Conservation (phyloP, 2,888 invertebrate species). For the Trissoscelio sp. region DNA sequence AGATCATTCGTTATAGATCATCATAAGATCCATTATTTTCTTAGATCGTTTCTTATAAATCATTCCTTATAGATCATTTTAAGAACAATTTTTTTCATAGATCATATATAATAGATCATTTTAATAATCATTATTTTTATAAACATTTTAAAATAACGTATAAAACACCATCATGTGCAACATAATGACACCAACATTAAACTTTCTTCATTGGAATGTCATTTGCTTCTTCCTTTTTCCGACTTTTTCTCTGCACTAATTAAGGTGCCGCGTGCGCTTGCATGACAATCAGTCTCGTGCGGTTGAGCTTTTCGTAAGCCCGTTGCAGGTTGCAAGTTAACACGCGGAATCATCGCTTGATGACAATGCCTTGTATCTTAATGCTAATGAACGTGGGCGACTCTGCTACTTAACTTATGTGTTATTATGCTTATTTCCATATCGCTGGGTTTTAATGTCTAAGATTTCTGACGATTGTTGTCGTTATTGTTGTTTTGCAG, state of each 20-base stretch:
- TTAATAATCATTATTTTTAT: no score
- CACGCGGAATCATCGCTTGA: conserved; percentile 24
- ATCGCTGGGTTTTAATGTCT: background rate
- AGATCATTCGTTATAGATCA: no score
- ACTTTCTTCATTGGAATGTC: conserved; percentile 73
- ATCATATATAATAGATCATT: no score
- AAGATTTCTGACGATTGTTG: no score
- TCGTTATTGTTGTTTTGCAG: conserved; percentile 82
- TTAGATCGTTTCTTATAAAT: no score
- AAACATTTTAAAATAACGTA: no score
- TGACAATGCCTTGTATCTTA: conserved; percentile 11
- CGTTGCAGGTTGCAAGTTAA: conserved; percentile 52
- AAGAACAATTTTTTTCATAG: no score
- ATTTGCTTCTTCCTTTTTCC: conserved; percentile 69
- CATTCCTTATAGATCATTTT: no score
- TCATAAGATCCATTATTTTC: no score
- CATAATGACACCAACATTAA: conserved; percentile 60
- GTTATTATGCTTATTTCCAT: conserved; percentile 7
- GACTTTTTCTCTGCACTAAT: conserved; percentile 53
- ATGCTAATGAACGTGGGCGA: conserved; percentile 15
- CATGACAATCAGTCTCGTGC: conserved; percentile 48
- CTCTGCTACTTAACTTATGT: no score
- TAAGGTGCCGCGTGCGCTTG: conserved; percentile 44
- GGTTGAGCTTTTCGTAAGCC: conserved; percentile 33
- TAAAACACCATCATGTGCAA: no score